Percentiles rank a stretch among this genome's conserved stretches.
Conservation (phyloP, 2,888 invertebrate species). For the Hirtodrosophila alboralis region DNA sequence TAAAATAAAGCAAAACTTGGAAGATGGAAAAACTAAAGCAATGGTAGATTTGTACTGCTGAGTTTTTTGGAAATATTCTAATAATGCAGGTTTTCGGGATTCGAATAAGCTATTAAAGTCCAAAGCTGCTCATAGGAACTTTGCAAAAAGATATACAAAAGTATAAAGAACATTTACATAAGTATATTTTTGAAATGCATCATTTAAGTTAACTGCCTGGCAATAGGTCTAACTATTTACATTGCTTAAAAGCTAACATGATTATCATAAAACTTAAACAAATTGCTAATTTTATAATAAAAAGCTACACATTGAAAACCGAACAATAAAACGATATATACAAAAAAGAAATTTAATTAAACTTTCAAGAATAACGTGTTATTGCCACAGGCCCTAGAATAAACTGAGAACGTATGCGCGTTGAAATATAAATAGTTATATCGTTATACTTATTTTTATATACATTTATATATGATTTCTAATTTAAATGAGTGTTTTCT, state of each 20-base stretch:
- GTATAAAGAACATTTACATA: constrained; percentile 4
- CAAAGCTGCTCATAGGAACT: constrained; percentile 37
- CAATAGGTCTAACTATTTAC: constrained; percentile 48
- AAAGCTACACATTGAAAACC: not conserved
- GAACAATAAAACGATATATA: constrained; percentile 11
- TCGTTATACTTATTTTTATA: not conserved
- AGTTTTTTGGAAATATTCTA: too few relatives aligned
- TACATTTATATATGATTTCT: constrained; percentile 8
- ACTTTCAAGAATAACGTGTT: too few relatives aligned
- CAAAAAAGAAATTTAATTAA: constrained; percentile 11
- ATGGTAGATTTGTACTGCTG: constrained; percentile 18
- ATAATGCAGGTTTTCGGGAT: too few relatives aligned
- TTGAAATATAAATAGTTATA: not conserved
- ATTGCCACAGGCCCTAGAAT: constrained; percentile 27
- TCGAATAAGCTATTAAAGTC: constrained; percentile 6
- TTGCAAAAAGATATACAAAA: constrained; percentile 15
- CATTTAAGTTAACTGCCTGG: constrained; percentile 7
- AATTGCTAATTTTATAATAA: constrained; percentile 12
- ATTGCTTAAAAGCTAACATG: constrained; percentile 50
- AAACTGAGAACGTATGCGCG: constrained; percentile 2
- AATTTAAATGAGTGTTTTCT: constrained; percentile 6
- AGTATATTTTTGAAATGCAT: constrained; percentile 16
- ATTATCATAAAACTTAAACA: constrained; percentile 15
- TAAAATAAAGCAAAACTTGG: not conserved
- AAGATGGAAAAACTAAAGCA: constrained; percentile 10